These are phyloP conservation scores for Oncopeltus fasciatus DNA, from an alignment of 1,140 invertebrate species.

Conservation along the genomic window DNA sequence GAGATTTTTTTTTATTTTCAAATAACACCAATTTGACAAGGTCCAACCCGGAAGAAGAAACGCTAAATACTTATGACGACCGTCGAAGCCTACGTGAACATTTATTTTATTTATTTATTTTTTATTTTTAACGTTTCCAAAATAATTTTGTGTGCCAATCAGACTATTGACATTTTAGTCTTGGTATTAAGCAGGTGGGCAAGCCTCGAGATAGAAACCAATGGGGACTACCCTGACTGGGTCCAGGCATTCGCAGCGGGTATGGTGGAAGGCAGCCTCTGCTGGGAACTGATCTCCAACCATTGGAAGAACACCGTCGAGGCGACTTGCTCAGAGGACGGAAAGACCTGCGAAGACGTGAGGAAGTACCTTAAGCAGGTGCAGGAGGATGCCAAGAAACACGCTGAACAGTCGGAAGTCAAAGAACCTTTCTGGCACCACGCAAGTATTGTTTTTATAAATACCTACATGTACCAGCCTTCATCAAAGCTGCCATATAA, in stretches of 20 bases:
- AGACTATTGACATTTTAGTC: too few species aligned
- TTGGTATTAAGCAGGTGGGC: slow-evolving; percentile 51
- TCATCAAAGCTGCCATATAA: too few species aligned
- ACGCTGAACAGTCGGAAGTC: slow-evolving; percentile 32
- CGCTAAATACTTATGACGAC: too few species aligned
- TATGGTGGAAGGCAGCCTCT: slow-evolving; percentile 67
- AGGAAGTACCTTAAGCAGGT: slow-evolving; percentile 49
- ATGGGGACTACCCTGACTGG: slow-evolving; percentile 49
- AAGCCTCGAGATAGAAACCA: slow-evolving; percentile 61
- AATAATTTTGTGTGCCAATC: too few species aligned
- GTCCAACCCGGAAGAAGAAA: too few species aligned
- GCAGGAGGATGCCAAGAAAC: slow-evolving; percentile 41
- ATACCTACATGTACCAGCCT: too few species aligned
- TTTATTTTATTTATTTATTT: too few species aligned
- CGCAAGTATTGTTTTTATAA: slow-evolving; percentile 37
- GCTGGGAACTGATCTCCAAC: slow-evolving; percentile 64
- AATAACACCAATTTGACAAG: too few species aligned
- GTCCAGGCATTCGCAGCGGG: slow-evolving; percentile 81
- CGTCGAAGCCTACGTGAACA: too few species aligned
- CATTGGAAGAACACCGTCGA: slow-evolving; percentile 66
- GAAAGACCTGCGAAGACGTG: slow-evolving; percentile 52
- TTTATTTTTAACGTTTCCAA: too few species aligned
- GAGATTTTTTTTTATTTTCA: too few species aligned
- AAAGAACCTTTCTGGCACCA: slow-evolving; percentile 66
- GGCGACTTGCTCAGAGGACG: slow-evolving; percentile 46